Evolutionary conservation across 2,888 invertebrate species (phyloP), one percentile per base, ranked within the genome.

Genomic region (Agonopterix heracliana): DNA sequence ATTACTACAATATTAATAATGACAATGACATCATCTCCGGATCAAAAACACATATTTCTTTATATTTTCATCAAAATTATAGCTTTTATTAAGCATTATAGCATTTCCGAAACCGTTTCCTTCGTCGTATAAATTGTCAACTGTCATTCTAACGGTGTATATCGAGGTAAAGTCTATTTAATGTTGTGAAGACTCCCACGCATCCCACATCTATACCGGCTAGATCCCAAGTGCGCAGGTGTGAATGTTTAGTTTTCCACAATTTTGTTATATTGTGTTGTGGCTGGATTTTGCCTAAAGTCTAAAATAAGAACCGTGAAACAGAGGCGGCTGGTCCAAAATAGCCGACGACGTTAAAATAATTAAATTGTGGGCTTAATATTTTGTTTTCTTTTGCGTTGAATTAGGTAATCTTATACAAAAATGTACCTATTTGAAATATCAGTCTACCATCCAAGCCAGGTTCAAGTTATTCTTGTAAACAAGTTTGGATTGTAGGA

Each of bases 1-100:
- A 74, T 76, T 76, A 34, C 45, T 48, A 69, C 68, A 75, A 34
- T 40, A 46, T 69, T 68, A 72, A 70, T 67, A 71, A 61, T 70
- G 63, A 60, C 66, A 75, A 78, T 84, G 81, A 75, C 80, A 82
- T 84, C 78, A 82, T 68, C 69, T 44, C 46, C 34, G 41, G 2
- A 41, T 41, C 41, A 12, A 7, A 5, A 41, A 41, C 11, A 12
- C 40, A 40, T 11, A 11, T n/a, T 40, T 40, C 40, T 7, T 11
- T 36, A 36, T 17, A 10, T 38, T n/a, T 9, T 1, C 1, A 38
- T 36, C 10, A 36, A 36, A 2, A n/a, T 3, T 9, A 36, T 10
- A 36, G n/a, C n/a, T 5, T 38, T 38, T n/a, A n/a, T n/a, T n/a
- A n/a, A 9, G 36, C 9, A 35, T 35, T 35, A 35, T 8, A 35